phyloP scores from a whole-genome alignment of 2,113 vertebrate genomes.

The Herpetotheres cachinnans region DNA sequence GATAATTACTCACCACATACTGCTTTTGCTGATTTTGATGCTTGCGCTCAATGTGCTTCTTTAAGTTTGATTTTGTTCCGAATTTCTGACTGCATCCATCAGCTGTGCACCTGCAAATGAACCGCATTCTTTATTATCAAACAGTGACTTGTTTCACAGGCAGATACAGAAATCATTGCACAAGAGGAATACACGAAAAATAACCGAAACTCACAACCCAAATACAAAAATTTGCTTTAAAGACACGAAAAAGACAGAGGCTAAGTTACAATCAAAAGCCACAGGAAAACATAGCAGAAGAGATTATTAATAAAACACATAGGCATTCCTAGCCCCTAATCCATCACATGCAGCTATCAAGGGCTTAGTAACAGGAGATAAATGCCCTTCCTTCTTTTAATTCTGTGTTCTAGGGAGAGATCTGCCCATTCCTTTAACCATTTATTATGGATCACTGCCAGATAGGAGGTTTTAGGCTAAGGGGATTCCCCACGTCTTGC shows the following conservation, averaged over 20 bases:
- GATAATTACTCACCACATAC: conserved; percentile 76
- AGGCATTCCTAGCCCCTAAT: not conserved
- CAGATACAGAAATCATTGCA: not conserved
- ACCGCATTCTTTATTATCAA: not conserved
- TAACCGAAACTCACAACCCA: not conserved
- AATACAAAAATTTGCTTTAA: not conserved
- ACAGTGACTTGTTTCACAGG: not conserved
- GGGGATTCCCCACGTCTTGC: not conserved
- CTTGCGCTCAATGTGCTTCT: conserved; percentile 82
- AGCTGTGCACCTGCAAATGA: conserved; percentile 77
- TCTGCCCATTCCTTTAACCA: not conserved
- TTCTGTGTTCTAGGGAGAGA: not conserved
- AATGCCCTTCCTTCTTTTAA: not conserved
- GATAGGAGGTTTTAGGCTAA: not conserved
- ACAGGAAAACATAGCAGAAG: not conserved
- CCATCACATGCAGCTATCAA: not conserved
- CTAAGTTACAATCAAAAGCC: not conserved
- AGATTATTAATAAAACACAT: not conserved
- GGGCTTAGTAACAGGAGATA: not conserved
- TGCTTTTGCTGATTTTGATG: conserved; percentile 76
- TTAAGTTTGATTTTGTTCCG: conserved; percentile 80
- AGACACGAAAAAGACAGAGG: not conserved
- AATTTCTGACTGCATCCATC: conserved; percentile 82
- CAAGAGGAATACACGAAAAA: not conserved
- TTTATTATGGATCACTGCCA: accelerated